Percentiles rank a stretch among this genome's conserved stretches.
These are phyloP conservation scores for Amblyopsis rosae DNA, from an alignment of 2,113 vertebrate species.

Conservation along the genomic window DNA sequence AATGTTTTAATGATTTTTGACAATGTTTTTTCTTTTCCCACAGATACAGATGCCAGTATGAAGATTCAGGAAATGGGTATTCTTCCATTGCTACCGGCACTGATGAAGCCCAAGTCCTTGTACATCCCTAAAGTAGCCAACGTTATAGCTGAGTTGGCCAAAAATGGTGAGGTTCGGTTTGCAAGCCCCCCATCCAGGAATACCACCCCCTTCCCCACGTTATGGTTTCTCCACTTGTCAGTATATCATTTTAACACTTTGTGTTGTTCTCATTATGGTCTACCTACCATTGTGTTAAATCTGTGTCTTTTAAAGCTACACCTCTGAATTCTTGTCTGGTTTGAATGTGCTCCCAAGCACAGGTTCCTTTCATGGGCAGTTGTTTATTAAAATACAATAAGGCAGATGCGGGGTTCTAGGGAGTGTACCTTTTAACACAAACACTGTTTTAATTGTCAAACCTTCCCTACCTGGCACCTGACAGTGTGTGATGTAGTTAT, in stretches of 20 bases:
- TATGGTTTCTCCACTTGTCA: constrained; percentile 79
- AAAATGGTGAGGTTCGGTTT: constrained; percentile 88
- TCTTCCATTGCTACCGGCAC: constrained; percentile 84
- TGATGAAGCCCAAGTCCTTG: constrained; percentile 86
- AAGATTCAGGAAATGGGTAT: constrained; percentile 92
- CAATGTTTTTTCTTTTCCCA: neutral
- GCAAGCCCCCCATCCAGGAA: neutral
- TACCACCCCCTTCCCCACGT: constrained; percentile 64
- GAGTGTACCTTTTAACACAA: too few relatives aligned
- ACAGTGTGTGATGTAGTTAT: too few relatives aligned
- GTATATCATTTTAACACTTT: constrained; percentile 77
- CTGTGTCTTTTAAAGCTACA: neutral
- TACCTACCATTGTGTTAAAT: neutral
- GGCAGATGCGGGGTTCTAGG: too few relatives aligned
- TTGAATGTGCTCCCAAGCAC: constrained; percentile 25
- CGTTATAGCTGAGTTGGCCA: constrained; percentile 97
- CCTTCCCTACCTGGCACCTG: too few relatives aligned
- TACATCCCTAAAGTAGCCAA: constrained; percentile 95
- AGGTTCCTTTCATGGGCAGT: too few relatives aligned
- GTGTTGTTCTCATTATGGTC: constrained; percentile 20
- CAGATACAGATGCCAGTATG: constrained; percentile 92
- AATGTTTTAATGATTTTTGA: neutral
- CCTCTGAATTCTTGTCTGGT: neutral
- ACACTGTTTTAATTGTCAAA: too few relatives aligned
- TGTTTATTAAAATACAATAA: too few relatives aligned